phyloP scores from a whole-genome alignment of 2,113 vertebrate species.

The Todiramphus saurophagus region DNA sequence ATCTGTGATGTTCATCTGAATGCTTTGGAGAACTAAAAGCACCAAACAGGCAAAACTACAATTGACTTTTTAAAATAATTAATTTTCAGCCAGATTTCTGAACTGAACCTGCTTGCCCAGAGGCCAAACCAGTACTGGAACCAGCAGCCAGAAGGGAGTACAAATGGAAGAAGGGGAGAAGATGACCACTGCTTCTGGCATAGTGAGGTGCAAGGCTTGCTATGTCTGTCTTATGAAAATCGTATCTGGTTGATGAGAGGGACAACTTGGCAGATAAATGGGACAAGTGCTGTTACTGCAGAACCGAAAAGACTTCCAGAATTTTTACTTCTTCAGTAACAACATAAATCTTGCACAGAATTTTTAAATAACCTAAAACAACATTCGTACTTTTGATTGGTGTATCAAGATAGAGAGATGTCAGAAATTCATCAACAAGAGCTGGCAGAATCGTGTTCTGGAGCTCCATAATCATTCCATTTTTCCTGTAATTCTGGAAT shows the following conservation, averaged over 20 bases:
- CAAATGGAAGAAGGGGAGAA: neutral
- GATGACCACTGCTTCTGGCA: neutral
- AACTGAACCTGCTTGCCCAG: neutral
- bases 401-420: neutral
- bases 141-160: neutral
- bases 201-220: neutral
- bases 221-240: neutral
- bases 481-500: neutral
- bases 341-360: neutral
- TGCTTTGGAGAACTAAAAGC: neutral
- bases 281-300: neutral
- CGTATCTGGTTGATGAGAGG: accelerated
- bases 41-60: neutral
- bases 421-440: neutral
- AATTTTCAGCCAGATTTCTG: neutral
- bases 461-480: neutral
- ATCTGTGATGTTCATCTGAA: neutral
- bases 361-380: neutral
- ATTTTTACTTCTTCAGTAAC: neutral
- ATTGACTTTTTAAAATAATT: neutral
- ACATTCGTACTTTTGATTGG: neutral
- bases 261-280: neutral
- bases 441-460: neutral
- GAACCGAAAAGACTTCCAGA: neutral
- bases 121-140: neutral